phyloP scores from a whole-genome alignment of 2,797 vertebrate genomes.

The Menidia menidia region DNA sequence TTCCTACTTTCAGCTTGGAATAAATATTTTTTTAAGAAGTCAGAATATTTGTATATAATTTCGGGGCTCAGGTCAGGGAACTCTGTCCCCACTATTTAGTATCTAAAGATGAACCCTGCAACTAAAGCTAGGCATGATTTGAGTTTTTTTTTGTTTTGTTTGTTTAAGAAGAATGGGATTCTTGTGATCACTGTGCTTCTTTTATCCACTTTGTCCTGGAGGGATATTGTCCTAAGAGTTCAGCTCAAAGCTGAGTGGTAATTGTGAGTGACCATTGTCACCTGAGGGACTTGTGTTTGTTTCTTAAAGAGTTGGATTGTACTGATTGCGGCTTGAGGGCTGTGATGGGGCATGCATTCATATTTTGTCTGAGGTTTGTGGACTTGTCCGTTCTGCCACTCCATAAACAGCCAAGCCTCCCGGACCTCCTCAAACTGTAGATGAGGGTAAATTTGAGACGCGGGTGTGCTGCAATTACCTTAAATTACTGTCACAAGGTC shows the following conservation, averaged over 20 bases:
- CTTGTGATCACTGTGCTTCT: not conserved
- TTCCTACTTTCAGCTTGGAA: no score
- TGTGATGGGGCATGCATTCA: not conserved
- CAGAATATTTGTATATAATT: no score
- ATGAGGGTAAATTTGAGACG: not conserved
- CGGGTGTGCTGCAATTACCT: not conserved
- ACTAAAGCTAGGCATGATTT: no score
- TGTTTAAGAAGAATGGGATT: not conserved
- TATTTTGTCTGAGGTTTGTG: no score
- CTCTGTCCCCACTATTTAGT: no score
- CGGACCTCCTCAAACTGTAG: not conserved
- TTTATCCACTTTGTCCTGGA: not conserved
- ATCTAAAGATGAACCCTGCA: no score
- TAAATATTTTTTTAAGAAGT: no score
- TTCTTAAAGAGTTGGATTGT: conserved; percentile 5
- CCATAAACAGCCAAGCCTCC: not conserved
- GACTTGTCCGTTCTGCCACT: not conserved
- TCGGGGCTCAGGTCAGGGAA: no score
- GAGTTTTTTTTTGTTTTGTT: no score
- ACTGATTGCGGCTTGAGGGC: not conserved
- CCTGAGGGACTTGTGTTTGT: conserved; percentile 22
- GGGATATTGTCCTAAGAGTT: conserved; percentile 1
- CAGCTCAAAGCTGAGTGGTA: conserved; percentile 20
- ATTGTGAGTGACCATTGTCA: conserved; percentile 32
- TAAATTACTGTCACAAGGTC: not conserved